Evolutionary conservation across 2,888 invertebrate genomes (phyloP), one percentile per base, ranked within the genome.

Genomic region (Saturnia pavonia): DNA sequence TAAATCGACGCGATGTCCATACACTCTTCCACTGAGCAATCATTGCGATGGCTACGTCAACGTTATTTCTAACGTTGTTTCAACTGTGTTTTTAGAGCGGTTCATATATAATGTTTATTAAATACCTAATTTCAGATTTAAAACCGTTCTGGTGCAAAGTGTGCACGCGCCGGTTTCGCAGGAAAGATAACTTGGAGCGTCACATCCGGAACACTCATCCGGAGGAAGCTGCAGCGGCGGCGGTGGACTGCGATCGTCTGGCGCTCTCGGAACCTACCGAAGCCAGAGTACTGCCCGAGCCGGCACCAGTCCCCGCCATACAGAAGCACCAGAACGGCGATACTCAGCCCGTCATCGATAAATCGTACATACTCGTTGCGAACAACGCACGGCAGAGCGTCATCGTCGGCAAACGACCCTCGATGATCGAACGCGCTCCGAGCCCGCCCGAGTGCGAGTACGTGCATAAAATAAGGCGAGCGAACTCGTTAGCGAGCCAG

Each of bases 151-250:
- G 95, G 27, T 97, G 97, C 84, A 94, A 94, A 74, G 94, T 96
- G 42, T 97, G 97, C 86, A 94, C 94, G 54, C 95, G 96, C 12
- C 94, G 94, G 60, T 97, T 97, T 82, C 92, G 96, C 66, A 93
- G 97, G 72, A 97, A 96, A 83, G 97, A 97, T 85, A 97, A 97
- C 84, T 92, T 97, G 73, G 95, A 95, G 73, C 94, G 97, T 0
- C 97, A 97, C 85, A 94, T 97, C 72, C 95, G 96, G 70, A 96
- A 97, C 85, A 96, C 97, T 70, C 97, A 97, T 86, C 95, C 96
- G 0, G 95, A 92, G 72, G 85, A 81, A 75, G 85, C 82, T 14
- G 85, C 89, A 16, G 81, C 91, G 48, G 82, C 81, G 70, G 90
- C 88, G 4, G 87, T 88, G 0, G 89, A 89, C 40, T 90, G 89